Conservation (phyloP, 1,140 invertebrate species). For the Lepidotrigona ventralis region DNA sequence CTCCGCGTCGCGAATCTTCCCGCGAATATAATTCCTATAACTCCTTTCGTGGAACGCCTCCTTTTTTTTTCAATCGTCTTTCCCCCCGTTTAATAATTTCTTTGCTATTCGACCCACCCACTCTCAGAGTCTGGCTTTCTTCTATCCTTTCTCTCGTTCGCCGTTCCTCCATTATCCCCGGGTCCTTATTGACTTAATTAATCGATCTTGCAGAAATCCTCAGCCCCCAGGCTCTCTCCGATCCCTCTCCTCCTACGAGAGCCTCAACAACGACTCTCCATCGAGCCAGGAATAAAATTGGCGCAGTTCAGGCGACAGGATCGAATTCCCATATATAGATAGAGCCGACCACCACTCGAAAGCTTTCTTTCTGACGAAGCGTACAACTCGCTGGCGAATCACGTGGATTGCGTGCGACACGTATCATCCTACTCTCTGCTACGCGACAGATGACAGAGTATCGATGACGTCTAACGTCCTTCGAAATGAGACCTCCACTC, state of each 20-base stretch:
- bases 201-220: conserved; percentile 27
- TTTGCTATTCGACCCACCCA: conserved; percentile 8
- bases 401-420: conserved; percentile 16
- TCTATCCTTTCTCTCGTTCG: not conserved
- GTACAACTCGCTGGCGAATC: conserved; percentile 1
- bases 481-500: conserved; percentile 13
- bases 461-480: conserved; percentile 7
- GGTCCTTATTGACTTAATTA: conserved; percentile 29
- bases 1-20: not conserved
- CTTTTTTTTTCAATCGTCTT: conserved; percentile 14
- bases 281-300: conserved; percentile 58
- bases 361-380: not conserved
- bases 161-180: conserved; percentile 4
- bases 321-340: conserved; percentile 21
- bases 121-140: too few species aligned
- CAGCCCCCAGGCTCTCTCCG: not conserved
- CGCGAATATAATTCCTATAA: conserved; percentile 33
- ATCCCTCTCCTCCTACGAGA: too few species aligned
- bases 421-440: not conserved
- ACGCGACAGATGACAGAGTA: conserved; percentile 40
- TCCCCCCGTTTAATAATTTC: conserved; percentile 34
- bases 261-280: conserved; percentile 25
- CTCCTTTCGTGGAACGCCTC: not conserved
- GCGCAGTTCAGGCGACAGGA: conserved; percentile 9
- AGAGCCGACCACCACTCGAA: conserved; percentile 15